phyloP scores from a whole-genome alignment of 2,888 invertebrate genomes.

The Adelphocoris suturalis region DNA sequence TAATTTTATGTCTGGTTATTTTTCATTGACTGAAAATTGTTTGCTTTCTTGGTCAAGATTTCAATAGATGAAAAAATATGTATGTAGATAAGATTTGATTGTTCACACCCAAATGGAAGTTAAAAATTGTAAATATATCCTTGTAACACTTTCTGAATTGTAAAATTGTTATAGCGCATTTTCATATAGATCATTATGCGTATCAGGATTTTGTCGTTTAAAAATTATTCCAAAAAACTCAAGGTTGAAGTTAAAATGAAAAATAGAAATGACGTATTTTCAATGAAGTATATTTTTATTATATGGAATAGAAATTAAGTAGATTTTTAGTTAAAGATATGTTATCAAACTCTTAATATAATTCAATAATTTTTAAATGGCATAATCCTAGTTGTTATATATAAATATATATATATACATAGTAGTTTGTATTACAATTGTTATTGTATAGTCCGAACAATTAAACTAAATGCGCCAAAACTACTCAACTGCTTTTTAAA shows the following conservation, averaged over 20 bases:
- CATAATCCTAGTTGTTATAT: conserved; percentile 67
- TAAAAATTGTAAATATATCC: conserved; percentile 71
- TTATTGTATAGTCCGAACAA: conserved; percentile 68
- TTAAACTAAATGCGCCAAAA: conserved; percentile 69
- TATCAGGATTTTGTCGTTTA: conserved; percentile 65
- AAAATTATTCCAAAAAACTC: conserved; percentile 63
- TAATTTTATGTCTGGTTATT: background rate
- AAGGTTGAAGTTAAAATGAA: conserved; percentile 48
- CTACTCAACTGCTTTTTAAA: background rate
- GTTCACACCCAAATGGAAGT: conserved; percentile 55
- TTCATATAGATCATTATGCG: conserved; percentile 63
- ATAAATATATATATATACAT: conserved; percentile 44
- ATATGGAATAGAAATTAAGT: conserved; percentile 58
- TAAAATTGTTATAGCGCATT: conserved; percentile 73
- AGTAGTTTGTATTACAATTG: conserved; percentile 69
- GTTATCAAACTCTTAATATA: conserved; percentile 52
- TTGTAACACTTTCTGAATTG: conserved; percentile 72
- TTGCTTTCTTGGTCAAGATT: background rate
- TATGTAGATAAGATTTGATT: background rate
- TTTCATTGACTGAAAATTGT: background rate
- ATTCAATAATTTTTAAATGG: conserved; percentile 65
- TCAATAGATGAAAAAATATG: background rate
- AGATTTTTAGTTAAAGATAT: conserved; percentile 67
- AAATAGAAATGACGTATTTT: conserved; percentile 68
- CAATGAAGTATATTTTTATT: conserved; percentile 68